These are phyloP conservation scores for Amphipyra berbera DNA, from an alignment of 2,888 invertebrate genomes.

Conservation along the genomic window DNA sequence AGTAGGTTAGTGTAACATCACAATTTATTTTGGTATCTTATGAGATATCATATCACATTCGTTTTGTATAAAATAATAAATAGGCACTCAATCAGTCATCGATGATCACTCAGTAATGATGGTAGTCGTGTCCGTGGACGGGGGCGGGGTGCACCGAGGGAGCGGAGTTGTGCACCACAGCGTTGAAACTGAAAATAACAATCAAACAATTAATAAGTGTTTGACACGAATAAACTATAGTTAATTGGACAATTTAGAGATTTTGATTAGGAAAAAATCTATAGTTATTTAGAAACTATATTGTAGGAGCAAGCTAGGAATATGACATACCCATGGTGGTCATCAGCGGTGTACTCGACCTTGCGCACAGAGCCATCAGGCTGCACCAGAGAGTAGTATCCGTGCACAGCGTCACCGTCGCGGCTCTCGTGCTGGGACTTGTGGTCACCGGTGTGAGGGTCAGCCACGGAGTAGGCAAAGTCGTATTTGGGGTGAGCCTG, in stretches of 20 bases:
- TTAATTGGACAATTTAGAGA: no score
- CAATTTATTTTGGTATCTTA: not conserved
- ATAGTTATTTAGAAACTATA: no score
- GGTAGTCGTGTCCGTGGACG: constrained; percentile 67
- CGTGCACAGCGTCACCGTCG: constrained; percentile 89
- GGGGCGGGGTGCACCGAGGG: constrained; percentile 77
- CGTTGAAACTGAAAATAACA: constrained; percentile 80
- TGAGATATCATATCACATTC: not conserved
- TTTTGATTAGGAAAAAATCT: no score
- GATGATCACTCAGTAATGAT: constrained; percentile 64
- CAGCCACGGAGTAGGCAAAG: constrained; percentile 87
- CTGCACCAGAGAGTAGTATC: constrained; percentile 89
- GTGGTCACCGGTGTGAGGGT: constrained; percentile 90
- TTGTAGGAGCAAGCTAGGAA: no score
- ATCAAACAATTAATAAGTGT: no score
- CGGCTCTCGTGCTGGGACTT: constrained; percentile 88
- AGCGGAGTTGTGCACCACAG: constrained; percentile 83
- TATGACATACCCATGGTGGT: constrained; percentile 54
- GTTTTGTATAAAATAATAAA: constrained; percentile 38
- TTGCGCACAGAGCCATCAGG: constrained; percentile 81
- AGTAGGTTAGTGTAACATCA: not conserved
- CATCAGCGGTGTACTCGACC: constrained; percentile 82
- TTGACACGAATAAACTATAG: no score
- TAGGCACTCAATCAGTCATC: constrained; percentile 28
- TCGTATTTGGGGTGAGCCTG: constrained; percentile 83